These are phyloP conservation scores for Erpetoichthys calabaricus DNA, from an alignment of 2,797 vertebrate genomes.

Conservation along the genomic window DNA sequence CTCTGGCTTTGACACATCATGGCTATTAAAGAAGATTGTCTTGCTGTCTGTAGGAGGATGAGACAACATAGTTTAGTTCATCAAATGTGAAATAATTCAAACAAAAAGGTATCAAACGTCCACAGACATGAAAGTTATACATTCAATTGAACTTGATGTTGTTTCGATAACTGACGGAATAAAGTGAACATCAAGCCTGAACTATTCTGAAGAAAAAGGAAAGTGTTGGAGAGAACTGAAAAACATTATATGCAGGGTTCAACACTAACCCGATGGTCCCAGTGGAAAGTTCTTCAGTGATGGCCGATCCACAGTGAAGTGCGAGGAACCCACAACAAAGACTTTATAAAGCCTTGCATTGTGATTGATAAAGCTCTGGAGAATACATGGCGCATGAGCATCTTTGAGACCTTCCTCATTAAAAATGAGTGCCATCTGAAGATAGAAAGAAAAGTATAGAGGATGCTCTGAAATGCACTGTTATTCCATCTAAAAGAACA, in stretches of 20 bases:
- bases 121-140: too few species aligned
- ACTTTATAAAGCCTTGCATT: conserved; percentile 53
- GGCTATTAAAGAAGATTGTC: conserved; percentile 61
- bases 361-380: conserved; percentile 59
- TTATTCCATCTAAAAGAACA: not conserved
- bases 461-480: not conserved
- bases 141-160: not conserved
- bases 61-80: not conserved
- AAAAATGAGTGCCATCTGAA: conserved; percentile 54
- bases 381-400: conserved; percentile 43
- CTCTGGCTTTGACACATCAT: conserved; percentile 56
- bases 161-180: too few species aligned
- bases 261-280: conserved; percentile 45
- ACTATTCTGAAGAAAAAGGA: not conserved
- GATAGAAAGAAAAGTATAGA: conserved; percentile 2
- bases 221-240: not conserved
- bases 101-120: not conserved
- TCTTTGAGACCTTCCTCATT: conserved; percentile 31
- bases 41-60: conserved; percentile 34
- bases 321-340: conserved; percentile 50
- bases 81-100: not conserved
- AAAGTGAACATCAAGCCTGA: not conserved
- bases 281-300: conserved; percentile 54
- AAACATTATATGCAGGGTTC: not conserved
- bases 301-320: conserved; percentile 51